phyloP scores from a whole-genome alignment of 2,797 vertebrate genomes.

The Sphaeramia orbicularis region DNA sequence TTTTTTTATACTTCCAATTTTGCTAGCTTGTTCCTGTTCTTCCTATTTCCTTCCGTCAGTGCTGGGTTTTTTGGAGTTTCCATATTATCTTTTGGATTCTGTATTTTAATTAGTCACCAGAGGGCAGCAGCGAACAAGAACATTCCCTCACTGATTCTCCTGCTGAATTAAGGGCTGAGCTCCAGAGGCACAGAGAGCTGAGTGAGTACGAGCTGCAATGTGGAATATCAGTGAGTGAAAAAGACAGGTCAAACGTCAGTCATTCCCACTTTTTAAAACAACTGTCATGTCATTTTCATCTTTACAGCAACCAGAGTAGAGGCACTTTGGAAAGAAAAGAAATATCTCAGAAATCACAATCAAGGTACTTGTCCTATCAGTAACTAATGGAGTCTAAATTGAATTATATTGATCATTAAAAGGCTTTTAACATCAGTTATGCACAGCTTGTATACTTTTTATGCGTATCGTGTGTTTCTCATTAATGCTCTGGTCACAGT shows the following conservation, averaged over 20 bases:
- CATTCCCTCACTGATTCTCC: conserved; percentile 59
- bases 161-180: conserved; percentile 76
- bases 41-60: neutral
- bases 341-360: conserved; percentile 12
- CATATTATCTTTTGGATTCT: conserved; percentile 22
- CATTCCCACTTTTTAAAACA: neutral
- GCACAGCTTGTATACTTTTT: neutral
- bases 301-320: conserved; percentile 62
- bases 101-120: conserved; percentile 86
- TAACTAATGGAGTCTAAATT: conserved; percentile 6
- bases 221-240: neutral
- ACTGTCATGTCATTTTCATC: conserved; percentile 10
- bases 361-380: conserved; percentile 44
- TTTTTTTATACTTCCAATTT: conserved; percentile 22
- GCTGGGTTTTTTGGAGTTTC: conserved; percentile 10
- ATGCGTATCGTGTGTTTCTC: neutral
- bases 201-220: conserved; percentile 76
- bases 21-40: neutral
- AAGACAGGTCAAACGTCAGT: conserved; percentile 8
- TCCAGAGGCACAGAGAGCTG: conserved; percentile 82
- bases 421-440: conserved; percentile 25
- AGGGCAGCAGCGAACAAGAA: conserved; percentile 92
- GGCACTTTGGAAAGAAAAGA: conserved; percentile 33
- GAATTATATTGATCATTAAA: conserved; percentile 16
- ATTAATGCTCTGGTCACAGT: conserved; percentile 2